phyloP scores from a whole-genome alignment of 2,888 invertebrate genomes.

The Epicampocera succincta region DNA sequence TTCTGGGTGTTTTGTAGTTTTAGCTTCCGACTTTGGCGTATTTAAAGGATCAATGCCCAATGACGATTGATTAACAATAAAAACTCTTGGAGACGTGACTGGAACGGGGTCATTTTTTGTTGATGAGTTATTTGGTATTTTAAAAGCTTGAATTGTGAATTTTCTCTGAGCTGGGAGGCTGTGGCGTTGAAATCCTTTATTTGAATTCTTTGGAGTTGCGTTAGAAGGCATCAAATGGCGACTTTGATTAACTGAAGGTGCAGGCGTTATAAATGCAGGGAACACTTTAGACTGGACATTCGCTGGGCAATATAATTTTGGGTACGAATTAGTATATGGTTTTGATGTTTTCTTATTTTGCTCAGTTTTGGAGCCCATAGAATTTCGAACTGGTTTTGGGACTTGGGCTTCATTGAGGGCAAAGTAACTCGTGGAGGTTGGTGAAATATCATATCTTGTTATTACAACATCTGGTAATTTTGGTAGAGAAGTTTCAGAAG shows the following conservation, averaged over 20 bases:
- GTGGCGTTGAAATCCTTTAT: background rate
- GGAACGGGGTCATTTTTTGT: background rate
- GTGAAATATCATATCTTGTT: slow-evolving; percentile 30
- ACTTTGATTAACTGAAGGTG: background rate
- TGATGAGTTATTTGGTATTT: background rate
- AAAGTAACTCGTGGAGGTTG: background rate
- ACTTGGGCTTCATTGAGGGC: background rate
- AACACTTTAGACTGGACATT: background rate
- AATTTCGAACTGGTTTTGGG: background rate
- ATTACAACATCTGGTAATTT: slow-evolving; percentile 33
- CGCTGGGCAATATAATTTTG: too few relatives aligned
- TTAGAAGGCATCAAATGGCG: background rate
- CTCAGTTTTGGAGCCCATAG: background rate
- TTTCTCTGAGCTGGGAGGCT: background rate
- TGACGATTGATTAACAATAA: slow-evolving; percentile 27
- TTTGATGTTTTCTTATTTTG: background rate
- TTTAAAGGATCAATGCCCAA: slow-evolving; percentile 32
- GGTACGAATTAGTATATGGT: too few relatives aligned
- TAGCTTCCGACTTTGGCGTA: background rate
- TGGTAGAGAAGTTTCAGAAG: background rate
- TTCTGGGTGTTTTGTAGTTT: background rate
- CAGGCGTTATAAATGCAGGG: slow-evolving; percentile 6
- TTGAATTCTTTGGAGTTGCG: background rate
- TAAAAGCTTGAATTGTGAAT: slow-evolving; percentile 14
- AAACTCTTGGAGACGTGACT: slow-evolving; percentile 16